phyloP scores from a whole-genome alignment of 2,113 vertebrate species.

The Gambusia affinis region DNA sequence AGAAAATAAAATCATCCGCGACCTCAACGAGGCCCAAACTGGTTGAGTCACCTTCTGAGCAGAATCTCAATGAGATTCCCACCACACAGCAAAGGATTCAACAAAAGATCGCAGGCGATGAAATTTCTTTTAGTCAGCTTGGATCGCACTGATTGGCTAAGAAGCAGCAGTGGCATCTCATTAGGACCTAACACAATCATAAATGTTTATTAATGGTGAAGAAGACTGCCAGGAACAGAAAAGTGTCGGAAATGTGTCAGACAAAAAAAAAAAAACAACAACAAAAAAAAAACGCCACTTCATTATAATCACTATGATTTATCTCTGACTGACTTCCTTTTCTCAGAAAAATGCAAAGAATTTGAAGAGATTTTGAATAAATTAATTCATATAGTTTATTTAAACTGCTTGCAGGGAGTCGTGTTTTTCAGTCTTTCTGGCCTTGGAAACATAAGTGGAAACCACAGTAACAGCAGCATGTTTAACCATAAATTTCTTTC shows the following conservation, averaged over 20 bases:
- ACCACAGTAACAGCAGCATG: no score
- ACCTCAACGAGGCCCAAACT: slow-evolving; percentile 30
- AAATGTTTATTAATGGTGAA: slow-evolving; percentile 24
- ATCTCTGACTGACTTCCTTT: no score
- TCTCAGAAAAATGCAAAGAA: neutral
- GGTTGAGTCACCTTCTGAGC: slow-evolving; percentile 17
- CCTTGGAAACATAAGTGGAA: neutral
- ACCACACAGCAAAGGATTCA: slow-evolving; percentile 23
- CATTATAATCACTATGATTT: no score
- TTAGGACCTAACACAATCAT: slow-evolving; percentile 52
- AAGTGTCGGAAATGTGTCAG: slow-evolving; percentile 1
- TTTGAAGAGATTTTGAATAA: slow-evolving; percentile 25
- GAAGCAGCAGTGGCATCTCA: slow-evolving; percentile 26
- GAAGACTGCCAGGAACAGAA: slow-evolving; percentile 27
- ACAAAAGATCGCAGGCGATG: slow-evolving; percentile 44
- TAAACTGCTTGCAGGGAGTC: neutral
- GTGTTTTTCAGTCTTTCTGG: neutral
- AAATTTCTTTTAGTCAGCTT: slow-evolving; percentile 51
- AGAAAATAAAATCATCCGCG: slow-evolving; percentile 19
- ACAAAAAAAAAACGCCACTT: neutral
- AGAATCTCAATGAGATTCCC: neutral
- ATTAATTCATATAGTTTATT: slow-evolving; percentile 15
- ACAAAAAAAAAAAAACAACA: neutral
- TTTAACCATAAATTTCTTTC: no score
- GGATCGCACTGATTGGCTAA: slow-evolving; percentile 45